Percentiles rank a stretch among this genome's conserved stretches.
phyloP scores from a whole-genome alignment of 1,140 invertebrate genomes.

The Scaptomyza montana region DNA sequence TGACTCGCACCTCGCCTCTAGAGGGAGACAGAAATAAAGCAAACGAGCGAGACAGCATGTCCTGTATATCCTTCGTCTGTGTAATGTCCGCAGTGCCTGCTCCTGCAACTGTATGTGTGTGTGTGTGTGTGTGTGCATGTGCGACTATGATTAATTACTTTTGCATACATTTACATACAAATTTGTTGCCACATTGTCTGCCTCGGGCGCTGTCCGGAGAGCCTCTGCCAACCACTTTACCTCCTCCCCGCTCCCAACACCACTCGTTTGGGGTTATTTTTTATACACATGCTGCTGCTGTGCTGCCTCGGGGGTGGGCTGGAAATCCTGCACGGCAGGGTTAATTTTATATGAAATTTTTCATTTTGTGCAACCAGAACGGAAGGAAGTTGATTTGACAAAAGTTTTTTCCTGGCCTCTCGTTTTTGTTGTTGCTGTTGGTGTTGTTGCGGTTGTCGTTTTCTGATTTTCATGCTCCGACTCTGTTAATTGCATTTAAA shows the following conservation, averaged over 20 bases:
- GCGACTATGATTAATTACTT: constrained; percentile 83
- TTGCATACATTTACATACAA: constrained; percentile 83
- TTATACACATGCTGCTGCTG: constrained; percentile 17
- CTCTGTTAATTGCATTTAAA: constrained; percentile 71
- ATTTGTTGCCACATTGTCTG: constrained; percentile 83
- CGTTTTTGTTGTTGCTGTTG: background rate
- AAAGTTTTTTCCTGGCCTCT: constrained; percentile 58
- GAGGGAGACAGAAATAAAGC: background rate
- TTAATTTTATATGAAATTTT: constrained; percentile 80
- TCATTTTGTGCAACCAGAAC: constrained; percentile 74
- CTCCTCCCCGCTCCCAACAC: background rate
- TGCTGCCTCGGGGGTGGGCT: constrained; percentile 31
- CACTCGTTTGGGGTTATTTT: constrained; percentile 40
- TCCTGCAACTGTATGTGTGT: constrained; percentile 27
- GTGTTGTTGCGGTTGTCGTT: constrained; percentile 12
- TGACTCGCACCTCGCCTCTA: constrained; percentile 46
- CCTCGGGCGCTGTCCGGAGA: constrained; percentile 50
- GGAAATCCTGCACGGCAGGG: constrained; percentile 60
- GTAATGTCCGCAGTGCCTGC: constrained; percentile 63
- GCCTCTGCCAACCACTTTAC: constrained; percentile 4
- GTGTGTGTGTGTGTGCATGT: constrained; percentile 67
- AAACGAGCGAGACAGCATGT: constrained; percentile 32
- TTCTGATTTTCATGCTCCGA: constrained; percentile 41
- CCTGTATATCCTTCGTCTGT: constrained; percentile 46
- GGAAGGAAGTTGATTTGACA: constrained; percentile 80